Evolutionary conservation across 1,140 invertebrate species (phyloP), one percentile per base, ranked within the genome.

Genomic region (Diorhabda sublineata): DNA sequence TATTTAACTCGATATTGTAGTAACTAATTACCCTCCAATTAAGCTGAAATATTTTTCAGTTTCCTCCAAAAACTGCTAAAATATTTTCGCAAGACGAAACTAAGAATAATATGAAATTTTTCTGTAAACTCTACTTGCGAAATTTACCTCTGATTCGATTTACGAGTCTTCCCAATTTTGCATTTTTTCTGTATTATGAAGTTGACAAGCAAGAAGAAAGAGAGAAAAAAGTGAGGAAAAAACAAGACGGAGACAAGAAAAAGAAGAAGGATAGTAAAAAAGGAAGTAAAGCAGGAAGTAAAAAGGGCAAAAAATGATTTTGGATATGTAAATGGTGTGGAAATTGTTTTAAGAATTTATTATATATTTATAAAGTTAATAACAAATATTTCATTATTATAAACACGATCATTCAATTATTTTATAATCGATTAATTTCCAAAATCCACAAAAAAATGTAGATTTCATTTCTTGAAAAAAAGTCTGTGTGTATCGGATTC

Each of bases 81-180:
- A 64, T 81, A 44, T 81, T 78, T 61, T 72, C 58, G 41, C 60
- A 73, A n/a, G 69, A 73, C 41, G 74, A 81, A 75, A 70, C 73
- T 3, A 69, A 73, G 58, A 56, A 71, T 45, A 69, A 78, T 42
- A 67, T 80, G 61, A 66, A 71, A 61, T 79, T 74, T 67, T 81
- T 81, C 70, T 76, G 74, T 59, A 74, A 65, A 68, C 61, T 77
- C 7, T 81, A 80, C 69, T 63, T 80, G 11, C 69, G 77, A 67
- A 77, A 80, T 73, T 69, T 81, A 58, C 79, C 79, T 0, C 66
- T 81, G 26, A 76, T 81, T n/a, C 64, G 76, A 67, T 69, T 77
- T 59, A 58, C 79, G 45, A 72, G 72, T 58, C 63, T 79, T 6
- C 80, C 79, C 41, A 79, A 79, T 69, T 81, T 76, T 70, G 73